Evolutionary conservation across 2,113 vertebrate genomes (phyloP), one percentile per base, ranked within the genome.

Genomic region (Clarias batrachus): DNA sequence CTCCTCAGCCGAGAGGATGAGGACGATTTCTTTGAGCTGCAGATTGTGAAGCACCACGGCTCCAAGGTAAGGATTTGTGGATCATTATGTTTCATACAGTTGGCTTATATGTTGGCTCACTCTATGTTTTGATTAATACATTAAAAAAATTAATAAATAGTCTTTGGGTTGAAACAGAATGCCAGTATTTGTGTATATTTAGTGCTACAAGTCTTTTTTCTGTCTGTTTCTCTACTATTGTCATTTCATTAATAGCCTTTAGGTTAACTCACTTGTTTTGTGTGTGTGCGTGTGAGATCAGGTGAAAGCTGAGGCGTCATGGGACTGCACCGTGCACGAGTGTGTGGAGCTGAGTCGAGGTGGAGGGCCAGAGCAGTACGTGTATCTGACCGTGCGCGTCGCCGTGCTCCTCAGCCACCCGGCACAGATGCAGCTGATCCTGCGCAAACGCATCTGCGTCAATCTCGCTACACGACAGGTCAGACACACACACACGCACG

Each of bases 351-450:
- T 99, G 83, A 99, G 96, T 82, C 97, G 96, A 62, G 97, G 96
- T 0, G 94, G 94, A 0, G 93, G 95, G 2, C 92, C 94, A 0
- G 97, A 98, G n/a, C 97, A 97, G 92, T 93, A 96, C 0, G 96
- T 99, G 6, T 99, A 97, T 89, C 95, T 99, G 13, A 98, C 97
- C 0, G 90, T 99, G 56, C 94, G 97, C 0, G 94, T 94, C 78
- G 95, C 95, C 0, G 96, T 98, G n/a, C 96, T 97, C 92, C 97
- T 99, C 90, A 99, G 97, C 92, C 98, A 99, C 48, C 98, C 98
- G 0, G 97, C 98, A 0, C 96, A 97, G 85, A 98, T 99, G 97
- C 97, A 97, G 84, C 90, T 99, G 30, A 96, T 98, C 9, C 90
- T 99, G 10, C 96, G 98, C 66, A 99, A 99, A 27, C 95, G 98